Evolutionary conservation across 2,113 vertebrate species (phyloP).

Genomic region (Cervus canadensis): DNA sequence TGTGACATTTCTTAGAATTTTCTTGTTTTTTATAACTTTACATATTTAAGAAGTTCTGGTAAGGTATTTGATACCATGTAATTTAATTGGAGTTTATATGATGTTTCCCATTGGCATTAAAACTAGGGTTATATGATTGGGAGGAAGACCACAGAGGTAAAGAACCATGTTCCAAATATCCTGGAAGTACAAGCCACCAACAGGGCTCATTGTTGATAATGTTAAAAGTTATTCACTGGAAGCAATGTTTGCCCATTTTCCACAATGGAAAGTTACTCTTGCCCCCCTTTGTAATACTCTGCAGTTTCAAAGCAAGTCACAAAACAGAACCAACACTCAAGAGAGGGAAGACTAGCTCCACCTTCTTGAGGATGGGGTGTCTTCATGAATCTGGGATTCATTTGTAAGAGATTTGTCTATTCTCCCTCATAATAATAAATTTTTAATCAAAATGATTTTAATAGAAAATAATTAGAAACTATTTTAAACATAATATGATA

Average conservation of each 20-base stretch:
- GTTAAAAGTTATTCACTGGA: not conserved
- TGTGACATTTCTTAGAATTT: not conserved
- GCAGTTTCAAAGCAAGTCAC: not conserved
- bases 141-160: not conserved
- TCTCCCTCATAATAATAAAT: not conserved
- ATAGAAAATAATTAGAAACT: not conserved
- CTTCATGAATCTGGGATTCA: not conserved
- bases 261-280: not conserved
- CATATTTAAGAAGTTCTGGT: not conserved
- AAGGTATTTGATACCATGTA: not conserved
- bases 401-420: not conserved
- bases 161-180: not conserved
- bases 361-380: not conserved
- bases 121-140: not conserved
- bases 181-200: not conserved
- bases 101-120: not conserved
- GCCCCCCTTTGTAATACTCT: not conserved
- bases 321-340: not conserved
- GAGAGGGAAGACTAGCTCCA: not conserved
- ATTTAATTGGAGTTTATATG: not conserved
- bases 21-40: not conserved
- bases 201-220: not conserved
- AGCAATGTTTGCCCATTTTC: not conserved
- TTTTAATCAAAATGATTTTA: slow-evolving; percentile 9
- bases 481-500: not conserved